Conservation (phyloP, 2,113 vertebrate genomes). For the Odontophorus gujanensis region DNA sequence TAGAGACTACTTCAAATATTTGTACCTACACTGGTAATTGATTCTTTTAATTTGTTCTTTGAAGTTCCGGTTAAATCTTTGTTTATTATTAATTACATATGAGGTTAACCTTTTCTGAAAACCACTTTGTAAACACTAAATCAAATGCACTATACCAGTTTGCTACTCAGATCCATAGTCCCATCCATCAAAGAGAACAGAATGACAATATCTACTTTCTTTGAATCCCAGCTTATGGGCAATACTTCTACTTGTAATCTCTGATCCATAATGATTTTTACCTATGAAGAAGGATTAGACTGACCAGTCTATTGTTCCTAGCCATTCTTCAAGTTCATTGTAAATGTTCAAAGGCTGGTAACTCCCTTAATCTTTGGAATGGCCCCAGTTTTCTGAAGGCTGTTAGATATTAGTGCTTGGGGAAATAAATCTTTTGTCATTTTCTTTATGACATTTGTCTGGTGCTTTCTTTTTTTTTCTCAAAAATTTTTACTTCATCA, state of each 20-base stretch:
- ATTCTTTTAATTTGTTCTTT: neutral
- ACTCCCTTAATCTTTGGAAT: neutral
- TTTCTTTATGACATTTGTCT: neutral
- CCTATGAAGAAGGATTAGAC: neutral
- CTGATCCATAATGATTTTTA: neutral
- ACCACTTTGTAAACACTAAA: neutral
- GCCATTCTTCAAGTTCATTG: neutral
- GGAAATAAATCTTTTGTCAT: neutral
- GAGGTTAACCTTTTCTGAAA: neutral
- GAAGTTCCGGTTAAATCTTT: neutral
- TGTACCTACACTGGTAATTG: rapidly evolving
- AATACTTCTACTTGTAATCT: neutral
- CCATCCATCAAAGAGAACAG: neutral
- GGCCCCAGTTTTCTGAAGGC: neutral
- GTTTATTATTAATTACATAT: neutral
- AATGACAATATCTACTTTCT: neutral
- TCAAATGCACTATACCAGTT: neutral
- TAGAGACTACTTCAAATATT: neutral
- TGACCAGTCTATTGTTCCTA: neutral
- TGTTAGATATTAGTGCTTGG: neutral
- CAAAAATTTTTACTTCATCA: neutral
- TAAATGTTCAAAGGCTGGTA: neutral
- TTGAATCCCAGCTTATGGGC: neutral
- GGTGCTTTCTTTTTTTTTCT: neutral
- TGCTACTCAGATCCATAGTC: neutral